Conservation (phyloP, 2,888 invertebrate genomes). For the Listrodromus nycthemerus region DNA sequence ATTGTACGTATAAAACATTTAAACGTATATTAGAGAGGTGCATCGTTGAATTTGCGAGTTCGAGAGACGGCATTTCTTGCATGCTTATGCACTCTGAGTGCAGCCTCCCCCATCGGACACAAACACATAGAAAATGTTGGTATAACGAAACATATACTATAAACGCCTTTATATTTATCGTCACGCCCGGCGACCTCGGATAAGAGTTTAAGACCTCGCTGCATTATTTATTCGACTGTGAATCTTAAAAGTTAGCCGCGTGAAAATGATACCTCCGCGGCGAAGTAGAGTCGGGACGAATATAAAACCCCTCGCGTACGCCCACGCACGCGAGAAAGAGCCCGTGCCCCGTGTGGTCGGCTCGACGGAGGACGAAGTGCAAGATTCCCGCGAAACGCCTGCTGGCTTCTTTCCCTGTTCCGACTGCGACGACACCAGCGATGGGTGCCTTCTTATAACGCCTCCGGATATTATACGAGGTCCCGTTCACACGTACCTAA, state of each 20-base stretch:
- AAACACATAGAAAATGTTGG: conserved; percentile 51
- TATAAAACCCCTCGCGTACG: conserved; percentile 81
- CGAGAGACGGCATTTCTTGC: conserved; percentile 47
- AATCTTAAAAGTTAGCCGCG: conserved; percentile 78
- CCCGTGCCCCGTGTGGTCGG: conserved; percentile 65
- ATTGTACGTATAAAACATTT: conserved; percentile 7
- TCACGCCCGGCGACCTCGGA: conserved; percentile 82
- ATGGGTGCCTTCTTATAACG: conserved; percentile 73
- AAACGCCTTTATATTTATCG: conserved; percentile 78
- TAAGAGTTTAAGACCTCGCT: conserved; percentile 82
- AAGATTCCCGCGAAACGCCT: conserved; percentile 73
- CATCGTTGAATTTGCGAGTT: conserved; percentile 48
- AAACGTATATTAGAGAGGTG: conserved; percentile 34
- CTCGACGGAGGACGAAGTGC: conserved; percentile 26
- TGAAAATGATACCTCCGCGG: conserved; percentile 83
- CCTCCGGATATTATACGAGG: conserved; percentile 80
- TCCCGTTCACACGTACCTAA: conserved; percentile 73
- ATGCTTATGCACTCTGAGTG: conserved; percentile 50
- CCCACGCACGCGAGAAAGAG: conserved; percentile 79
- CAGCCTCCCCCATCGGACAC: conserved; percentile 40
- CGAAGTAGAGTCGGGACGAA: conserved; percentile 74
- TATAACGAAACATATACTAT: conserved; percentile 72
- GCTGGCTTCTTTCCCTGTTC: conserved; percentile 54
- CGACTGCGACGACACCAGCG: conserved; percentile 50
- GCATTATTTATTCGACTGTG: conserved; percentile 83